Percentiles rank a stretch among this genome's conserved stretches.
phyloP scores from a whole-genome alignment of 2,888 invertebrate genomes.

The Hesperia comma region DNA sequence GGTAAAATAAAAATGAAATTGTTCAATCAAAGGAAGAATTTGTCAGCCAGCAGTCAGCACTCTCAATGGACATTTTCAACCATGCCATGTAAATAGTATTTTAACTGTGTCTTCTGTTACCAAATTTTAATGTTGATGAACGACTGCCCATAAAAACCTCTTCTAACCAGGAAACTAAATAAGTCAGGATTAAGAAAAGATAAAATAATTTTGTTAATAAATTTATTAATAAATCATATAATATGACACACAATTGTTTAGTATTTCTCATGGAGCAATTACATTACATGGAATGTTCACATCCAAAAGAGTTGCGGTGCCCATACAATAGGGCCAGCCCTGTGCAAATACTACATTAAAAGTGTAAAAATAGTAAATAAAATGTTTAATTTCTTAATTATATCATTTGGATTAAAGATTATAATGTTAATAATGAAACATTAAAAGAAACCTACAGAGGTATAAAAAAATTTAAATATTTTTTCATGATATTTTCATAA shows the following conservation, averaged over 20 bases:
- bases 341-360: background rate
- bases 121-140: too few species aligned
- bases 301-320: background rate
- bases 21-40: too few species aligned
- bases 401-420: background rate
- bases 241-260: conserved; percentile 12
- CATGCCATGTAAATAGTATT: too few species aligned
- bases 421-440: background rate
- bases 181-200: background rate
- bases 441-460: background rate
- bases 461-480: background rate
- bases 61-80: too few species aligned
- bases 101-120: too few species aligned
- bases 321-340: background rate
- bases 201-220: conserved; percentile 13
- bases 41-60: too few species aligned
- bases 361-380: conserved; percentile 1
- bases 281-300: background rate
- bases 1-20: too few species aligned
- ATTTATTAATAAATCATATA: conserved; percentile 11
- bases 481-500: background rate
- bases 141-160: too few species aligned
- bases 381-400: background rate
- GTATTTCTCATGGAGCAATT: background rate
- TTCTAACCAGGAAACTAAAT: too few species aligned